phyloP scores from a whole-genome alignment of 2,797 vertebrate species.

The Myripristis murdjan region DNA sequence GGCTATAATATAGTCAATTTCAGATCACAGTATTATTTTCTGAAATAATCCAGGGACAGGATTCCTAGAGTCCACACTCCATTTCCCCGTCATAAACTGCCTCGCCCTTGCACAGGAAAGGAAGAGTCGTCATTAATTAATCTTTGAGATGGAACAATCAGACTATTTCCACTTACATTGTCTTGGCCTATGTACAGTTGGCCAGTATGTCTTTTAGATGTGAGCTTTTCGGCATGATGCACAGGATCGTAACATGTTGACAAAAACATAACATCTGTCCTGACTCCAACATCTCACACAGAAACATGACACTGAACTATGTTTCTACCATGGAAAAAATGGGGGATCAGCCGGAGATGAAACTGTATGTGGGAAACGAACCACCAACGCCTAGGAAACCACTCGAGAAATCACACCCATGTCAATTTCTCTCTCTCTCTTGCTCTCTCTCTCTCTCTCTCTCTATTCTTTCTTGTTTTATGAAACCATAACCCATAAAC shows the following conservation, averaged over 20 bases:
- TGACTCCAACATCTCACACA: conserved; percentile 17
- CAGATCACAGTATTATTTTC: too few relatives aligned
- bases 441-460: conserved; percentile 13
- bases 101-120: too few relatives aligned
- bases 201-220: conserved; percentile 30
- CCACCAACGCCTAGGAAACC: background rate
- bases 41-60: too few relatives aligned
- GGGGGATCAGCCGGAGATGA: conserved; percentile 16
- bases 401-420: background rate
- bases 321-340: conserved; percentile 43
- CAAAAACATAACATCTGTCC: conserved; percentile 52
- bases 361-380: conserved; percentile 26
- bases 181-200: background rate
- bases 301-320: conserved; percentile 26
- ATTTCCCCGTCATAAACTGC: too few relatives aligned
- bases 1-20: too few relatives aligned
- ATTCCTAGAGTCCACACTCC: too few relatives aligned
- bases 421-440: conserved; percentile 7
- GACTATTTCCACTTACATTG: background rate
- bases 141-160: background rate
- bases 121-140: background rate
- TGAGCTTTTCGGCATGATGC: conserved; percentile 16
- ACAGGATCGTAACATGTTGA: conserved; percentile 17
- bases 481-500: background rate
- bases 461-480: background rate